Evolutionary conservation across 2,113 vertebrate genomes (phyloP).

Genomic region (Spea bombifrons): DNA sequence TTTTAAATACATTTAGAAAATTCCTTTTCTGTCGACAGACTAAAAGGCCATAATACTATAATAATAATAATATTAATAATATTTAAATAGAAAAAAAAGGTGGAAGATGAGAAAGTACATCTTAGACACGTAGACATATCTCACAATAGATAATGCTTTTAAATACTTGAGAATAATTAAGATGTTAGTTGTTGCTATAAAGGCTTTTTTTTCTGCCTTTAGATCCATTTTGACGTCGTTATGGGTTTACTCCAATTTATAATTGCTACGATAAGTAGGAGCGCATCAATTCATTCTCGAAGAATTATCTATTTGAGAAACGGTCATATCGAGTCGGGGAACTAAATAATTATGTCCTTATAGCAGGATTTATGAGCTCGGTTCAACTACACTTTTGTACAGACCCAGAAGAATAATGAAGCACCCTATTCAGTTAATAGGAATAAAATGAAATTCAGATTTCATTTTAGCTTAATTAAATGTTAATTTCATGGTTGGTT

Average conservation of each 20-base stretch:
- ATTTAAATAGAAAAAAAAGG: background rate
- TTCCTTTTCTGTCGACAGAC: too few species aligned
- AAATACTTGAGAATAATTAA: slow-evolving; percentile 13
- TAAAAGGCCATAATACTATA: background rate
- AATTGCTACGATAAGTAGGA: slow-evolving; percentile 42
- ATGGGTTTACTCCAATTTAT: slow-evolving; percentile 16
- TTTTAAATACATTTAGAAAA: too few species aligned
- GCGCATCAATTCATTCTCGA: slow-evolving; percentile 40
- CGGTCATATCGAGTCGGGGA: slow-evolving; percentile 42
- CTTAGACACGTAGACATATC: background rate
- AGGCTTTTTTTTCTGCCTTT: slow-evolving; percentile 13
- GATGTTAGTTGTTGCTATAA: slow-evolving; percentile 9
- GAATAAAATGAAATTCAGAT: slow-evolving; percentile 48
- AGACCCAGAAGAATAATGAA: slow-evolving; percentile 42
- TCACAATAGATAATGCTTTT: slow-evolving; percentile 4
- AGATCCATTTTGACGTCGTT: slow-evolving; percentile 25
- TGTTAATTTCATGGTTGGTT: slow-evolving; percentile 49
- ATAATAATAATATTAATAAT: background rate
- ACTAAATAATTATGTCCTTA: slow-evolving; percentile 47
- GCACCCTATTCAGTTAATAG: slow-evolving; percentile 47
- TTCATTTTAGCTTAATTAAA: slow-evolving; percentile 47
- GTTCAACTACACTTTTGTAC: slow-evolving; percentile 39
- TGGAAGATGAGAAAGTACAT: too few species aligned
- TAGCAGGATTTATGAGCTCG: slow-evolving; percentile 42
- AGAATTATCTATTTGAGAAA: slow-evolving; percentile 44